Base-by-base conservation (phyloP, 2,113 vertebrate species). In the Podarcis raffonei region DNA sequence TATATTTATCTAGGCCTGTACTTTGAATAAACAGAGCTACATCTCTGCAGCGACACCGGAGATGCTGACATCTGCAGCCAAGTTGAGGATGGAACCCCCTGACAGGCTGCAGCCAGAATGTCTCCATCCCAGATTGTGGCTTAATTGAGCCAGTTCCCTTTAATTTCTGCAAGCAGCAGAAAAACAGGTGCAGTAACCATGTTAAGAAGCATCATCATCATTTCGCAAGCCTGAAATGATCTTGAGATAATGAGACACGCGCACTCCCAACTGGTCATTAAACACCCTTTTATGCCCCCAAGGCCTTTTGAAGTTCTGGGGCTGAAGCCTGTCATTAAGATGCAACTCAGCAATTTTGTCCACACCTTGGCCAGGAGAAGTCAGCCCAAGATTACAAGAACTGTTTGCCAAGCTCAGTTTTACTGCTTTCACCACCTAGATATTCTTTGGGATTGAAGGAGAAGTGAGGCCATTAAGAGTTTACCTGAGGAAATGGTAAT, bases 181-280 rank as follows among this genome's bases (percentile, higher is more conserved):
- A 6, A 75, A 62, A 22, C 6, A 65, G 71, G 83, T 35, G 22
- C 71, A 85, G 62, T 85, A 85, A 88, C 59, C 72, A 35, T 53
- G 71, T 35, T 81, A 82, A 83, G 81, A 76, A 83, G 35, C 72
- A 76, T 76, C 71, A 83, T 35, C 75, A 86, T 42, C 53, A 30
- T 75, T 76, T 83, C 81, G 35, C 18, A 88, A 85, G 9, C 71
- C 20, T 74, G 20, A 12, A 15, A 81, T 77, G 27, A 30, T 71
- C 79, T 39, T 35, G 57, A 62, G 42, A 0, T 37, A 74, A 13
- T 6, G 0, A 83, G 68, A 76, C 93, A 83, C 57, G 0, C 78
- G 6, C 78, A 81, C 71, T 72, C 74, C 83, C 68, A 90, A 42
- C 1, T 13, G 1, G 83, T 90, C 92, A 81, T 59, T 81, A 83